These are phyloP conservation scores for Xanthorhoe designata DNA, from an alignment of 2,888 invertebrate species.

Conservation along the genomic window DNA sequence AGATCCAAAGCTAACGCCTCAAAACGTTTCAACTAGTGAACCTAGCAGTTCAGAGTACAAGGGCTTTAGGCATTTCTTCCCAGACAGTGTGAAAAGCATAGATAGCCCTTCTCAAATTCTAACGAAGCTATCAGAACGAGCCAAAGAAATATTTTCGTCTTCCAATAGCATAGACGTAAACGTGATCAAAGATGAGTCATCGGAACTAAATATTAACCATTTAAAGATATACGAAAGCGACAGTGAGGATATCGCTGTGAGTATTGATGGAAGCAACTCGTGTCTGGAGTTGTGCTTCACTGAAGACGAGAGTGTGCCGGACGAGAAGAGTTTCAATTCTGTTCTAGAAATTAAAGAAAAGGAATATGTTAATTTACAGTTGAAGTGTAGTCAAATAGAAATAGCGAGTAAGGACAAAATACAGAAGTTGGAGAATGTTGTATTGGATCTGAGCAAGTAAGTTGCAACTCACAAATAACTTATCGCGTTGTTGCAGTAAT, in stretches of 20 bases:
- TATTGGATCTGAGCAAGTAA: slow-evolving; percentile 88
- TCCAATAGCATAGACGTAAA: slow-evolving; percentile 77
- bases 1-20: slow-evolving; percentile 65
- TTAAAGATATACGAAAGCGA: slow-evolving; percentile 81
- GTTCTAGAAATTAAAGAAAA: slow-evolving; percentile 77
- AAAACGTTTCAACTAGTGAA: slow-evolving; percentile 72
- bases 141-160: slow-evolving; percentile 82
- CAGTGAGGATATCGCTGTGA: slow-evolving; percentile 78
- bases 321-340: slow-evolving; percentile 66
- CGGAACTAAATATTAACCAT: slow-evolving; percentile 76
- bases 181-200: slow-evolving; percentile 70
- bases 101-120: slow-evolving; percentile 81
- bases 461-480: slow-evolving; percentile 44
- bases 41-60: slow-evolving; percentile 77
- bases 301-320: slow-evolving; percentile 74
- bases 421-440: slow-evolving; percentile 80
- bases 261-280: slow-evolving; percentile 79
- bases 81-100: slow-evolving; percentile 75
- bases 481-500: not conserved
- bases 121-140: slow-evolving; percentile 77
- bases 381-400: slow-evolving; percentile 81
- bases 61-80: slow-evolving; percentile 77
- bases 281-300: slow-evolving; percentile 81
- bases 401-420: slow-evolving; percentile 76
- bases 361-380: slow-evolving; percentile 80